Percentiles rank a stretch among this genome's conserved stretches.
Conservation (phyloP, 2,113 vertebrate genomes). For the Cisticola juncidis region DNA sequence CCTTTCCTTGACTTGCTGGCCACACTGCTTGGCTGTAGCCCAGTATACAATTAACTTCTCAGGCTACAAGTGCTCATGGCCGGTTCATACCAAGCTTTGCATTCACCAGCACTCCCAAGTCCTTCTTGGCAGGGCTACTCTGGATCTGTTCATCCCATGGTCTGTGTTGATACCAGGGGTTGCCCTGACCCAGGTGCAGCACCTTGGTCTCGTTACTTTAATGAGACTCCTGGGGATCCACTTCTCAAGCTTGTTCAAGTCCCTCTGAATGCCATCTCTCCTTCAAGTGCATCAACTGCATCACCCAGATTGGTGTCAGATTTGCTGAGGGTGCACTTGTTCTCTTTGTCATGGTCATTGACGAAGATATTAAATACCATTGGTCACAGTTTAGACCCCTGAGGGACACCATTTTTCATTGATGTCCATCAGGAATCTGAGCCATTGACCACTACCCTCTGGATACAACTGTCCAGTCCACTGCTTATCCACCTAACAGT, state of each 20-base stretch:
- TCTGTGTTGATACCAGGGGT: neutral
- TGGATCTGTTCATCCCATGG: neutral
- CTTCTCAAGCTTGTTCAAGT: neutral
- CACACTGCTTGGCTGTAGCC: neutral
- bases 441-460: neutral
- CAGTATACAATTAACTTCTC: neutral
- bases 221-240: neutral
- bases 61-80: accelerated
- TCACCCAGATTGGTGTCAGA: neutral
- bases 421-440: neutral
- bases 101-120: neutral
- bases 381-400: no score
- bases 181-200: neutral
- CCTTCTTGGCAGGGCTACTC: accelerated
- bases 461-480: no score
- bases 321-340: neutral
- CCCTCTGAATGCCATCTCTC: neutral
- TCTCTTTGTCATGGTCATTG: neutral
- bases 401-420: no score
- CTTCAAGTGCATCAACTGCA: neutral
- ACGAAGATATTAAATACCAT: neutral
- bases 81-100: neutral
- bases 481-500: neutral
- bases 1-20: neutral
- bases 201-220: neutral